These are phyloP conservation scores for Philypnodon macrostomus DNA, from an alignment of 2,797 vertebrate genomes.

Conservation along the genomic window DNA sequence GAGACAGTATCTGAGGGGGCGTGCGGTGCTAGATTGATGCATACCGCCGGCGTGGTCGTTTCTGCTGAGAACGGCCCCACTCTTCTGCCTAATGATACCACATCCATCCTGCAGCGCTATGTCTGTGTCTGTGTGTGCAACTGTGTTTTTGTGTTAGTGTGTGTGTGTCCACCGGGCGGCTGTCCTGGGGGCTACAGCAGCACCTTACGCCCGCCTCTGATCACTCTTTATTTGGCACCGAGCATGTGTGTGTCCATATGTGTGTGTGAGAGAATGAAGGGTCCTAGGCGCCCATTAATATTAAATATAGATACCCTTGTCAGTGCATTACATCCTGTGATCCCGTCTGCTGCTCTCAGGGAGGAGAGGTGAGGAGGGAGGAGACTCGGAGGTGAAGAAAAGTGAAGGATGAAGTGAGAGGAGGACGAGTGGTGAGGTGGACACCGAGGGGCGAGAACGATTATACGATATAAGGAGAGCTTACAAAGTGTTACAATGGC, in stretches of 20 bases:
- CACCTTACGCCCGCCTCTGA: constrained; percentile 78
- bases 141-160: constrained; percentile 11
- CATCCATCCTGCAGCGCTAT: constrained; percentile 88
- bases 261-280: constrained; percentile 72
- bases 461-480: constrained; percentile 26
- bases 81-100: constrained; percentile 89
- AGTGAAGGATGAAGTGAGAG: constrained; percentile 41
- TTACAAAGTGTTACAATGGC: too few species aligned
- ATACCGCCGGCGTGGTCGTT: constrained; percentile 84
- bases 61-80: constrained; percentile 85
- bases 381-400: constrained; percentile 58
- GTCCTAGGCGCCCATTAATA: constrained; percentile 90
- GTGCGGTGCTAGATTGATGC: constrained; percentile 86
- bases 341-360: constrained; percentile 83
- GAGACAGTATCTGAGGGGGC: constrained; percentile 55
- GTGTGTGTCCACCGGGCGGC: constrained; percentile 53
- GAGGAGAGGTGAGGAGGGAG: constrained; percentile 70
- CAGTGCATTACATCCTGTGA: constrained; percentile 91
- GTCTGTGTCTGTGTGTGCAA: constrained; percentile 56
- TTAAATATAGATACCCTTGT: constrained; percentile 99
- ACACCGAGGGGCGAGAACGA: constrained; percentile 22
- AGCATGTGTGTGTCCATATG: constrained; percentile 67
- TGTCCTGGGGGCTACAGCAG: constrained; percentile 82
- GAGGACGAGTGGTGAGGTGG: constrained; percentile 34
- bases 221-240: constrained; percentile 90